Evolutionary conservation across 1,140 invertebrate species (phyloP).

Genomic region (Camponotus pennsylvanicus): DNA sequence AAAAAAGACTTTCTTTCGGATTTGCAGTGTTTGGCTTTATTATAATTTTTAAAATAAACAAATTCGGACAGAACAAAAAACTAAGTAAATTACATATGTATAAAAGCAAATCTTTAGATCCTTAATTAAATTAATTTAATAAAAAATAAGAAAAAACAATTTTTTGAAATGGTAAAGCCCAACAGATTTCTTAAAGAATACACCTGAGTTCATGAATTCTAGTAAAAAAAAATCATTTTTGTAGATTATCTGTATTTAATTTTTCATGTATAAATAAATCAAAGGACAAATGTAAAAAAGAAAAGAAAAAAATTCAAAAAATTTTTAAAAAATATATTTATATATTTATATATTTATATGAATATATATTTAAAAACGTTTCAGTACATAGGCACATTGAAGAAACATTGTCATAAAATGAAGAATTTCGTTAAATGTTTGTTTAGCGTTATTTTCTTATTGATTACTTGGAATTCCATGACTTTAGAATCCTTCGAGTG

Average conservation of each 20-base stretch:
- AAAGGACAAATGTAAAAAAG: not conserved
- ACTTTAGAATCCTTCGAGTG: conserved; percentile 1
- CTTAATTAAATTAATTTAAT: conserved; percentile 18
- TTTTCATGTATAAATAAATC: not conserved
- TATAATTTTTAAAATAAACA: conserved; percentile 7
- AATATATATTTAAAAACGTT: conserved; percentile 9
- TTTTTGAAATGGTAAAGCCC: not conserved
- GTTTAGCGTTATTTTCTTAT: conserved; percentile 13
- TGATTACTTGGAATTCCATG: not conserved
- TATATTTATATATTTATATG: no score
- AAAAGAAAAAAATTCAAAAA: not conserved
- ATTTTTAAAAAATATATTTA: not conserved
- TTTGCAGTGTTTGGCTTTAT: not conserved
- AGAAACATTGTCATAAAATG: not conserved
- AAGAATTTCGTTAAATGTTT: conserved; percentile 25
- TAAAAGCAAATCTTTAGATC: not conserved
- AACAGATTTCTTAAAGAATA: conserved; percentile 26
- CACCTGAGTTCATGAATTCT: not conserved
- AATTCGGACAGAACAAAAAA: not conserved
- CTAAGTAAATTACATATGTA: not conserved
- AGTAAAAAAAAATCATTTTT: conserved; percentile 5
- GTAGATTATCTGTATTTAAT: not conserved
- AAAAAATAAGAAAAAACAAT: not conserved
- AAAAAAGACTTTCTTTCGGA: not conserved
- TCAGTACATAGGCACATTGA: not conserved